A percentile compares a stretch with the other conserved stretches of the same genome.
phyloP scores from a whole-genome alignment of 2,797 vertebrate genomes.

The Pampus argenteus region DNA sequence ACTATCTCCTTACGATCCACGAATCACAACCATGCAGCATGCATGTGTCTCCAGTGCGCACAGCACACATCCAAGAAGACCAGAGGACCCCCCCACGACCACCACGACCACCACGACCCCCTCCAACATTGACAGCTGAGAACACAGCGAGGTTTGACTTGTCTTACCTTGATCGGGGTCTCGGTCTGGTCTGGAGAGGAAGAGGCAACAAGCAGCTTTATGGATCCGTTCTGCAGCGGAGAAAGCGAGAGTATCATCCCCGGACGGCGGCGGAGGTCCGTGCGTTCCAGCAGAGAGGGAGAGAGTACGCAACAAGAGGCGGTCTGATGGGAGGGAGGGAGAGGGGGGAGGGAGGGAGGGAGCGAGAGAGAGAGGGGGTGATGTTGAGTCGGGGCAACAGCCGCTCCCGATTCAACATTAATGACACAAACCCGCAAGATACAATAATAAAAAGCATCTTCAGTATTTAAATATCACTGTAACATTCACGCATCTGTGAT shows the following conservation, averaged over 20 bases:
- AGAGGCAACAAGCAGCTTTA: slow-evolving; percentile 52
- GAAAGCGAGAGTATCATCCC: slow-evolving; percentile 62
- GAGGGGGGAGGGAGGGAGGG: not conserved
- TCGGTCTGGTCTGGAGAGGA: slow-evolving; percentile 23
- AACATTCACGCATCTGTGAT: slow-evolving; percentile 29
- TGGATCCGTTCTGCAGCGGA: slow-evolving; percentile 70
- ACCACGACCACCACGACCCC: not conserved
- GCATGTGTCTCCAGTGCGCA: slow-evolving; percentile 40
- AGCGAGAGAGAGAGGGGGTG: slow-evolving; percentile 19
- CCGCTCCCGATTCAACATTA: slow-evolving; percentile 45
- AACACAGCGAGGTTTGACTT: not conserved
- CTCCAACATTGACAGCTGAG: slow-evolving; percentile 4
- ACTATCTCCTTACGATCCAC: not conserved
- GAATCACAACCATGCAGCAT: slow-evolving; percentile 20
- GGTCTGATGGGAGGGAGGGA: slow-evolving; percentile 6
- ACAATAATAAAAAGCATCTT: not conserved
- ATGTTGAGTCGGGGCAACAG: slow-evolving; percentile 54
- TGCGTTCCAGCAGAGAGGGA: slow-evolving; percentile 65
- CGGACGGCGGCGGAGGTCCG: slow-evolving; percentile 61
- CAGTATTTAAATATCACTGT: slow-evolving; percentile 47
- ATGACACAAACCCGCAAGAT: slow-evolving; percentile 39
- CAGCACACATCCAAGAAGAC: slow-evolving; percentile 39
- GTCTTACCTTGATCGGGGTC: slow-evolving; percentile 61
- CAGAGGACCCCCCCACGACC: not conserved
- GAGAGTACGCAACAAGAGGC: slow-evolving; percentile 32